Evolutionary conservation across 2,113 vertebrate genomes (phyloP), one percentile per base, ranked within the genome.

Genomic region (Aegithalos caudatus): DNA sequence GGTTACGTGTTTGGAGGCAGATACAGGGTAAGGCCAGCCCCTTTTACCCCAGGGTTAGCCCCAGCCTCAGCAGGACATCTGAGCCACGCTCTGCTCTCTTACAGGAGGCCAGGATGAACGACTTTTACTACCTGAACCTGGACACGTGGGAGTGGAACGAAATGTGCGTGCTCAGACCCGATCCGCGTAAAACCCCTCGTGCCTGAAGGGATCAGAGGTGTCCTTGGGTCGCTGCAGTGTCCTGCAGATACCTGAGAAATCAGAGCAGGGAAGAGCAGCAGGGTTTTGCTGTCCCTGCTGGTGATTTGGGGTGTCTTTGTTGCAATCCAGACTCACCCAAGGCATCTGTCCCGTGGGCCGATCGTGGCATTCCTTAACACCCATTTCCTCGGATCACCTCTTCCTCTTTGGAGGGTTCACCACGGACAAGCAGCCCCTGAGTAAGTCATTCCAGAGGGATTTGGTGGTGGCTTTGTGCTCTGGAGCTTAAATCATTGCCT

Each of bases 361-460:
- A 1, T 99, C 99, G 2, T 99, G 99, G 99, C 99, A 99, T 80
- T 99, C 99, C 40, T 95, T 99, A 31, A 99, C 98, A 4, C 98
- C 99, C 0, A 98, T 99, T 38, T 99, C 99, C 76, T 96, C 98
- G 4, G 98, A 99, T 83, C 99, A 98, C 90, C 98, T 99, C 96
- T 99, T 99, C 95, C 98, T 99, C 86, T 99, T 99, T 7, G 99
- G 99, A 60, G 99, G 99, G 40, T 99, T 99, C 97, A 99, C 99
- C 94, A 99, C 99, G 6, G 98, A 99, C 80, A 99, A 99, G 94
- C 98, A 99, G 92, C 99, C 99, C 1, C 96, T 99, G 37, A 99
- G 99, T 99, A 96, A 99, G 99, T 98, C 57, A 7, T 69, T 53
- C 74, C 88, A 10, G 0, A 62, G 71, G 81, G 79, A 10, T 69